Percentiles rank a stretch among this genome's conserved stretches.
These are phyloP conservation scores for Oedothorax gibbosus DNA, from an alignment of 1,140 invertebrate species.

Conservation along the genomic window DNA sequence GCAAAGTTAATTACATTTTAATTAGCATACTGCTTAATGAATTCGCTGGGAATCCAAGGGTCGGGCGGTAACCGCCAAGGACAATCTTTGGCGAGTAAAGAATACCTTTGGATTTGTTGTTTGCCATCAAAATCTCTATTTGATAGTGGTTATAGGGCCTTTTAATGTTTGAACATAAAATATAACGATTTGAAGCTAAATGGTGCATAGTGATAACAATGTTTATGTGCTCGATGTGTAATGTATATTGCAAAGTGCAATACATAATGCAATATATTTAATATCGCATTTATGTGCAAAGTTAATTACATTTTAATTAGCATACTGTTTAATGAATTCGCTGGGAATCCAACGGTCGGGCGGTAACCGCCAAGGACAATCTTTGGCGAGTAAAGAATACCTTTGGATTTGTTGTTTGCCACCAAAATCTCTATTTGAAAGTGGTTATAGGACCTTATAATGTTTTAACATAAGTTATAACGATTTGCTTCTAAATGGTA, in stretches of 20 bases:
- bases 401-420: background rate
- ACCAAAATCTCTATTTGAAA: background rate
- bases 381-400: background rate
- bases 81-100: background rate
- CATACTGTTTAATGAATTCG: constrained; percentile 12
- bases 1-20: constrained; percentile 19
- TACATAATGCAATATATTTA: no score
- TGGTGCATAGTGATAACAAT: no score
- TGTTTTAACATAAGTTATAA: background rate
- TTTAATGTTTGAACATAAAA: background rate
- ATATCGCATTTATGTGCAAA: constrained; percentile 7
- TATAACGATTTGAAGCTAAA: background rate
- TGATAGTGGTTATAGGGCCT: background rate
- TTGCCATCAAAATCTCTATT: background rate
- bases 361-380: background rate
- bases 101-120: background rate
- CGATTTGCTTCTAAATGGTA: no score
- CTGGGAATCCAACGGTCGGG: background rate
- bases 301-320: constrained; percentile 27
- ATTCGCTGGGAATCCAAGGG: constrained; percentile 1
- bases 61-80: constrained; percentile 7
- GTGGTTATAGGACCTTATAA: background rate
- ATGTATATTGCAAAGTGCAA: no score
- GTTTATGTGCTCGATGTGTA: no score
- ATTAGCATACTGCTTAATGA: constrained; percentile 23